Conservation (phyloP, 2,888 invertebrate genomes). For the Harpalus rubripes region DNA sequence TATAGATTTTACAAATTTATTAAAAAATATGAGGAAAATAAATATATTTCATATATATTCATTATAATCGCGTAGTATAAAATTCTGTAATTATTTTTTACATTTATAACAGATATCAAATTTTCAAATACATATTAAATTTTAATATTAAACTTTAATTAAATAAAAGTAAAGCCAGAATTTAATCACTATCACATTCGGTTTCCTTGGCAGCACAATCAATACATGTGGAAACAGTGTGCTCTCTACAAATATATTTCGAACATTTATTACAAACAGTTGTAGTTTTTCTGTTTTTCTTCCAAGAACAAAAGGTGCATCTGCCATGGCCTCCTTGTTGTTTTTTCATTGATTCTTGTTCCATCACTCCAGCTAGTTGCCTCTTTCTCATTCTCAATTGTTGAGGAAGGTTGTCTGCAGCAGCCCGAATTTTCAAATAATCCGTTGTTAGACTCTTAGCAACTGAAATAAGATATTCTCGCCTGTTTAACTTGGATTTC, state of each 20-base stretch:
- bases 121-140: not conserved
- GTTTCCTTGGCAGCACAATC: constrained; percentile 26
- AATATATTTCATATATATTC: too few species aligned
- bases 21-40: too few species aligned
- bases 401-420: constrained; percentile 38
- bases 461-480: constrained; percentile 36
- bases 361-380: constrained; percentile 25
- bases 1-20: too few species aligned
- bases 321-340: constrained; percentile 26
- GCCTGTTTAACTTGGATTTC: constrained; percentile 41
- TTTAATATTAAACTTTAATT: too few species aligned
- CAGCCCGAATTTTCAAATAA: constrained; percentile 16
- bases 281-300: constrained; percentile 48
- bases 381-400: constrained; percentile 27
- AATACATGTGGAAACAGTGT: constrained; percentile 27
- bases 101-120: not conserved
- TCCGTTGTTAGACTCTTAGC: constrained; percentile 40
- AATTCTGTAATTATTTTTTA: too few species aligned
- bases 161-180: not conserved
- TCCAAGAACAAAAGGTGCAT: constrained; percentile 47
- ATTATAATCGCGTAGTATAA: too few species aligned
- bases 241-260: constrained; percentile 38
- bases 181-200: constrained; percentile 18
- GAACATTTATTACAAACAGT: constrained; percentile 27
- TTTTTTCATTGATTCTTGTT: constrained; percentile 22